phyloP scores from a whole-genome alignment of 2,113 vertebrate genomes.

The Pipa parva region DNA sequence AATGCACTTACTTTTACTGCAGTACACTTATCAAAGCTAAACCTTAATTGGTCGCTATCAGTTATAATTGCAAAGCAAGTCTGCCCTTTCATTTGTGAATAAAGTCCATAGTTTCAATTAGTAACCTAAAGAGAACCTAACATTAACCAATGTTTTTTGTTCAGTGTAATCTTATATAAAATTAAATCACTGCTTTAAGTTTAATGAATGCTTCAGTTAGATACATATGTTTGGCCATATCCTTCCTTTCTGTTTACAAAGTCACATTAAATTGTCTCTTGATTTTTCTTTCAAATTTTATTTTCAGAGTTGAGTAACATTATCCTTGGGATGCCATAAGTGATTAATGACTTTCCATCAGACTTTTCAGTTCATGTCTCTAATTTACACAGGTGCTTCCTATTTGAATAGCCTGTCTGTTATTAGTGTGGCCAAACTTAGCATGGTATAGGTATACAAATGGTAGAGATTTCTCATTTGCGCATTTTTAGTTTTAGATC shows the following conservation, averaged over 20 bases:
- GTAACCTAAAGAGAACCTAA: too few relatives aligned
- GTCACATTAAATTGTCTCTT: slow-evolving; percentile 11
- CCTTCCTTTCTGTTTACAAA: slow-evolving; percentile 7
- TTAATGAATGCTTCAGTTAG: slow-evolving; percentile 9
- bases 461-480: background rate
- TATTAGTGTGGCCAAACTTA: slow-evolving; percentile 24
- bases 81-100: too few relatives aligned
- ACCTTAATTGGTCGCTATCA: too few relatives aligned
- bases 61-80: too few relatives aligned
- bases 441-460: background rate
- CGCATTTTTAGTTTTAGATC: background rate
- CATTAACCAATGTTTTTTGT: too few relatives aligned
- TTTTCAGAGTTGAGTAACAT: slow-evolving; percentile 16
- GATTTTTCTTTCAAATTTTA: slow-evolving; percentile 10
- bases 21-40: too few relatives aligned
- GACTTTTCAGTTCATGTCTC: background rate
- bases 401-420: slow-evolving; percentile 7
- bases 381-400: slow-evolving; percentile 8
- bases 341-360: slow-evolving; percentile 10
- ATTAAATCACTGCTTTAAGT: too few relatives aligned
- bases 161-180: too few relatives aligned
- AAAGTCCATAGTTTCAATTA: too few relatives aligned
- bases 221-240: slow-evolving; percentile 10
- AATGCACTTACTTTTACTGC: too few relatives aligned
- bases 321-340: slow-evolving; percentile 5